A percentile compares a stretch with the other conserved stretches of the same genome.
Evolutionary conservation across 2,797 vertebrate species (phyloP).

Genomic region (Agapornis canus): DNA sequence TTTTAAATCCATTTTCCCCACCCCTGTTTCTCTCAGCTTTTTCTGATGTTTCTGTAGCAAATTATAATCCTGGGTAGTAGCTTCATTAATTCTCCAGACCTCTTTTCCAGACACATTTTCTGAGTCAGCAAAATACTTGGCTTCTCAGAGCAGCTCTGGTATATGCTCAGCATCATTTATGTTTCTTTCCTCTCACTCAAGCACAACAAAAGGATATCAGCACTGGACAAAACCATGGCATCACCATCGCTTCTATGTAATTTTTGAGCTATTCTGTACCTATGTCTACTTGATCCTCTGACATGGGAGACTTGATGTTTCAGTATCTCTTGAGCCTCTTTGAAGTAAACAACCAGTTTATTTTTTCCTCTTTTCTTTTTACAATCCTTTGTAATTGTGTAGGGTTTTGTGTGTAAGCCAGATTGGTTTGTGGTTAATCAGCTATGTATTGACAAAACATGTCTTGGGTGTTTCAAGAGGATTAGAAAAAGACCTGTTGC

Average conservation of each 20-base stretch:
- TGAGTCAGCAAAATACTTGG: neutral
- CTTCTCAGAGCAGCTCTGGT: neutral
- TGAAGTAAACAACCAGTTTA: neutral
- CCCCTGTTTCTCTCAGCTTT: neutral
- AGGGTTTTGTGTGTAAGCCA: neutral
- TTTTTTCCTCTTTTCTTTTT: neutral
- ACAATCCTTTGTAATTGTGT: neutral
- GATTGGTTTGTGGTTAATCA: neutral
- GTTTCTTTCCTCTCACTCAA: neutral
- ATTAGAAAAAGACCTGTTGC: neutral
- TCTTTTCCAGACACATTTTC: neutral
- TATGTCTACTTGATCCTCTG: neutral
- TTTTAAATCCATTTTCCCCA: neutral
- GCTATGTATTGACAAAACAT: neutral
- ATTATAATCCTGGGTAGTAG: neutral
- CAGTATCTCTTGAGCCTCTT: neutral
- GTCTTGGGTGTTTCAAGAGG: neutral
- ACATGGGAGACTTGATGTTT: neutral
- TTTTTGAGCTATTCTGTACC: neutral
- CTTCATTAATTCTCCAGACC: neutral
- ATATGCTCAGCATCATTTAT: neutral
- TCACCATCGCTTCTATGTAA: neutral
- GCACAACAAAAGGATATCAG: neutral
- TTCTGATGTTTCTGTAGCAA: neutral
- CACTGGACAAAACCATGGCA: neutral